Evolutionary conservation across 1,140 invertebrate genomes (phyloP).

Genomic region (Paralvinella palmiformis): DNA sequence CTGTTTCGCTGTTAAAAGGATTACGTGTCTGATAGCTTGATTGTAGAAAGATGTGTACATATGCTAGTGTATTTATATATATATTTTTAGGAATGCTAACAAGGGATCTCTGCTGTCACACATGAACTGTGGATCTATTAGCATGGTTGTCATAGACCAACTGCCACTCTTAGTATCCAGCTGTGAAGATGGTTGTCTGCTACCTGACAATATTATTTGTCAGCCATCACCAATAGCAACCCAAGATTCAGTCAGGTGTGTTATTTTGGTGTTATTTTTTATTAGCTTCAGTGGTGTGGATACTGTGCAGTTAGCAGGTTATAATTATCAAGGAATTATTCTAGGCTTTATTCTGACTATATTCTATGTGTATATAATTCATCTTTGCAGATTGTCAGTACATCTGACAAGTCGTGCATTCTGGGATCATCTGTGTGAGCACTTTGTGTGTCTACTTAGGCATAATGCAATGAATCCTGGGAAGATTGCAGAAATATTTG

Average conservation of each 20-base stretch:
- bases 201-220: slow-evolving; percentile 27
- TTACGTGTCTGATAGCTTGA: too few species aligned
- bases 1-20: too few species aligned
- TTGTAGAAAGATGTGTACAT: too few species aligned
- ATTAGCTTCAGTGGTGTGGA: neutral
- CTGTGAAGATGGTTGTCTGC: slow-evolving; percentile 27
- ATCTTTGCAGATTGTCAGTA: slow-evolving; percentile 25
- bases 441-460: slow-evolving; percentile 28
- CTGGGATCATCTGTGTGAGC: slow-evolving; percentile 34
- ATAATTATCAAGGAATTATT: neutral
- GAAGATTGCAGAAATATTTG: slow-evolving; percentile 39
- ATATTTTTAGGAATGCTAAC: slow-evolving; percentile 34
- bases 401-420: slow-evolving; percentile 18
- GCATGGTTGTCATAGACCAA: slow-evolving; percentile 41
- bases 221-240: slow-evolving; percentile 19
- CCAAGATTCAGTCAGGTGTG: slow-evolving; percentile 12
- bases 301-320: neutral
- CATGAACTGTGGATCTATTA: slow-evolving; percentile 31
- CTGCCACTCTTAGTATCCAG: slow-evolving; percentile 31
- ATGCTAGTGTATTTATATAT: too few species aligned
- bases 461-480: slow-evolving; percentile 32
- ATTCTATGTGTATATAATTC: slow-evolving; percentile 16
- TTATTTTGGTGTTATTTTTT: neutral
- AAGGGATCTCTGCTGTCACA: slow-evolving; percentile 22
- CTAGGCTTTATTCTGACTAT: neutral